These are phyloP conservation scores for Lymantria dispar DNA, from an alignment of 2,888 invertebrate genomes.

Conservation along the genomic window DNA sequence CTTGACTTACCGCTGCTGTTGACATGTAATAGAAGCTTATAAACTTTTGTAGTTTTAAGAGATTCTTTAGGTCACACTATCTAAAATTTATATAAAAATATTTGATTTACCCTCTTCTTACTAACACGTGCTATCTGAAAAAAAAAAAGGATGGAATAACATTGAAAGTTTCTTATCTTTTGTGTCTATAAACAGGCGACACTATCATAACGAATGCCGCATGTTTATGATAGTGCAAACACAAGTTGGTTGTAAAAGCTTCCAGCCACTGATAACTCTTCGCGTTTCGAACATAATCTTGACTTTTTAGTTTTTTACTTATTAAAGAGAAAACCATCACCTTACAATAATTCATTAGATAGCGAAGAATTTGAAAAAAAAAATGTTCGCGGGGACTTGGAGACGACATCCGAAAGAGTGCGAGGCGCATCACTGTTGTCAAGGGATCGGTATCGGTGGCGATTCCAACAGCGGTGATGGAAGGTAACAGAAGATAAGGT, in stretches of 20 bases:
- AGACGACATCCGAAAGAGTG: too few relatives aligned
- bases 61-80: not conserved
- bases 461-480: too few relatives aligned
- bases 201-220: conserved; percentile 42
- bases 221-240: conserved; percentile 58
- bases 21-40: not conserved
- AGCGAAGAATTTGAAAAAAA: too few relatives aligned
- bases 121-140: conserved; percentile 9
- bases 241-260: conserved; percentile 44
- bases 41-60: not conserved
- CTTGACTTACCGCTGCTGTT: not conserved
- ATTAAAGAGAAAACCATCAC: too few relatives aligned
- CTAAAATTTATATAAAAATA: conserved; percentile 21
- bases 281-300: conserved; percentile 18
- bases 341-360: too few relatives aligned
- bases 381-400: too few relatives aligned
- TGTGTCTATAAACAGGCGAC: conserved; percentile 31
- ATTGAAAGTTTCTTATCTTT: conserved; percentile 31
- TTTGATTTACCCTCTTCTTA: conserved; percentile 19
- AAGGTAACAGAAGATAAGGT: too few relatives aligned
- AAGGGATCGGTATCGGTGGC: too few relatives aligned
- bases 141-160: conserved; percentile 5
- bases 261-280: conserved; percentile 42
- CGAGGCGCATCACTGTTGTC: too few relatives aligned
- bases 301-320: conserved; percentile 20